phyloP scores from a whole-genome alignment of 2,888 invertebrate species.

The Drosophila peninsularis region DNA sequence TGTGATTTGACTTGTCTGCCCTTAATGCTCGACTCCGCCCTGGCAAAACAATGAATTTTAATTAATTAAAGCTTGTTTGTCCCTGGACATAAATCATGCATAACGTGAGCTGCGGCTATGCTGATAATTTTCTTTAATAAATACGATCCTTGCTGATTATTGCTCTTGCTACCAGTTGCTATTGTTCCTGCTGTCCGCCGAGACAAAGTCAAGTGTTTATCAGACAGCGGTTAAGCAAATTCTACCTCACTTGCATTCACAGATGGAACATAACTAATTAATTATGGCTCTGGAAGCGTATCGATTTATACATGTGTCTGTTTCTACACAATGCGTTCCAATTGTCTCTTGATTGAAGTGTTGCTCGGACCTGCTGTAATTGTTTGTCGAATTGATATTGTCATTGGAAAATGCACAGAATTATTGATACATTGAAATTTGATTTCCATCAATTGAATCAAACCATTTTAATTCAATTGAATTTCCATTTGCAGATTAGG shows the following conservation, averaged over 20 bases:
- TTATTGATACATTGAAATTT: constrained; percentile 13
- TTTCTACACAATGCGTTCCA: neutral
- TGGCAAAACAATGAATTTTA: constrained; percentile 69
- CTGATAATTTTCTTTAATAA: constrained; percentile 39
- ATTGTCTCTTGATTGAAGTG: constrained; percentile 10
- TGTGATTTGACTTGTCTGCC: constrained; percentile 43
- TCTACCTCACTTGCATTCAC: constrained; percentile 8
- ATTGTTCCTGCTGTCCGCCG: constrained; percentile 24
- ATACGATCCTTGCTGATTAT: constrained; percentile 9
- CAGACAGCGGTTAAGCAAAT: constrained; percentile 27
- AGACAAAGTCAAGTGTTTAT: constrained; percentile 43
- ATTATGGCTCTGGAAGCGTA: constrained; percentile 4
- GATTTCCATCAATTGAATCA: constrained; percentile 23
- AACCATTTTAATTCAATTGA: constrained; percentile 15
- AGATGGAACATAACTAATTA: constrained; percentile 7
- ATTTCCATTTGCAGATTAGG: neutral
- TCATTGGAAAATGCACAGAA: constrained; percentile 2
- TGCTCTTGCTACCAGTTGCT: constrained; percentile 12
- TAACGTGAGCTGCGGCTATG: constrained; percentile 17
- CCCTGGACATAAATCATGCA: constrained; percentile 42
- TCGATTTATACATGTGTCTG: neutral
- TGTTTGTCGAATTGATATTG: constrained; percentile 21
- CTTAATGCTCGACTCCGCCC: neutral
- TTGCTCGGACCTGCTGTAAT: constrained; percentile 5
- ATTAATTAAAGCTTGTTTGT: constrained; percentile 71